phyloP scores from a whole-genome alignment of 2,113 vertebrate genomes.

The Campylorhamphus procurvoides region DNA sequence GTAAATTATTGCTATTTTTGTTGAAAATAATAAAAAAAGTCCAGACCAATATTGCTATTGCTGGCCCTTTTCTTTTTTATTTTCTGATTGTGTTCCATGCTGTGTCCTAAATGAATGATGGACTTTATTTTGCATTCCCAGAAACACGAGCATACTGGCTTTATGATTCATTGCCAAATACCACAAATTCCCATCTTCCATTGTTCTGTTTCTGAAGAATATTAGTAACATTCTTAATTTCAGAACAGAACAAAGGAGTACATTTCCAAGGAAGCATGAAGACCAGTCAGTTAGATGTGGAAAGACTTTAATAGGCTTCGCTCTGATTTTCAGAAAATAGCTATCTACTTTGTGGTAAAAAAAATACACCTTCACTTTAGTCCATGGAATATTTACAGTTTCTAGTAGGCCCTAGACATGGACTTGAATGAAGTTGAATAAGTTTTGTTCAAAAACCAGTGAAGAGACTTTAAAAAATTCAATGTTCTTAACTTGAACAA shows the following conservation, averaged over 20 bases:
- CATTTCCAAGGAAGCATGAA: neutral
- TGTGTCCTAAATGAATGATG: neutral
- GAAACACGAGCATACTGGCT: neutral
- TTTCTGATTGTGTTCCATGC: neutral
- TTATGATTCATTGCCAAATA: neutral
- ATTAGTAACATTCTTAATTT: neutral
- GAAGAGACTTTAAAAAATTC: neutral
- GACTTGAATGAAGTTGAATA: neutral
- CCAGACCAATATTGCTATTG: neutral
- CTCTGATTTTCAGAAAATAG: neutral
- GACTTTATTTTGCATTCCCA: neutral
- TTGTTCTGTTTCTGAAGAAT: neutral
- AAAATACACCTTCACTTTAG: neutral
- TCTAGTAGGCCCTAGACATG: neutral
- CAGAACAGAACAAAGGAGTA: neutral
- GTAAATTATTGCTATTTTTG: neutral
- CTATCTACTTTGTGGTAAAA: neutral
- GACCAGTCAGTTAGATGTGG: neutral
- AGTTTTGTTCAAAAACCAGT: neutral
- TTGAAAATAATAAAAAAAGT: neutral
- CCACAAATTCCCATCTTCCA: neutral
- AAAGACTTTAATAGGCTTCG: neutral
- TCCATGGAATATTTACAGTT: neutral
- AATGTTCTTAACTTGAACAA: neutral
- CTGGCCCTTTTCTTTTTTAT: neutral